Percentiles rank a stretch among this genome's conserved stretches.
Evolutionary conservation across 1,140 invertebrate genomes (phyloP).

Genomic region (Daktulosphaira vitifoliae): DNA sequence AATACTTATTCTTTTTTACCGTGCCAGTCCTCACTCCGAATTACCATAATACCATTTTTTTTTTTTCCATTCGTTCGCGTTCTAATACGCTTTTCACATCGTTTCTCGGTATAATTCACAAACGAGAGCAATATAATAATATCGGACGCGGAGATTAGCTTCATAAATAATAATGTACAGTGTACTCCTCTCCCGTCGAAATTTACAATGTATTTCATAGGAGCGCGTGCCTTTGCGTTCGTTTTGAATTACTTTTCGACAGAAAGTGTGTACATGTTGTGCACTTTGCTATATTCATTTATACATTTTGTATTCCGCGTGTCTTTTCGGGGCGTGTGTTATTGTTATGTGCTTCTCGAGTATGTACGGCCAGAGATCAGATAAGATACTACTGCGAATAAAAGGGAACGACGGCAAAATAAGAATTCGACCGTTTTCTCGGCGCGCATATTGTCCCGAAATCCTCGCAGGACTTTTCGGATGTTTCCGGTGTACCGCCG

Average conservation of each 20-base stretch:
- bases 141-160: constrained; percentile 7
- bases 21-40: not conserved
- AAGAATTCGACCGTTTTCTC: not conserved
- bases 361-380: not conserved
- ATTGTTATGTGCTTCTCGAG: not conserved
- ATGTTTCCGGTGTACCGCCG: constrained; percentile 8
- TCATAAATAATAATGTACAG: constrained; percentile 18
- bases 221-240: too few species aligned
- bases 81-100: constrained; percentile 19
- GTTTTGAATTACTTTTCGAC: too few species aligned
- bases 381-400: not conserved
- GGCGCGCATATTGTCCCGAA: constrained; percentile 13
- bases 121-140: too few species aligned
- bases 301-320: too few species aligned
- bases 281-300: too few species aligned
- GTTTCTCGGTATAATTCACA: constrained; percentile 1
- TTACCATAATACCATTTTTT: constrained; percentile 26
- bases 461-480: constrained; percentile 23
- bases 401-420: not conserved
- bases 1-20: not conserved
- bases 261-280: too few species aligned
- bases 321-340: not conserved
- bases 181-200: too few species aligned
- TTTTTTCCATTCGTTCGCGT: not conserved
- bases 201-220: too few species aligned